Evolutionary conservation across 2,888 invertebrate genomes (phyloP).

Genomic region (Napeogenes sylphis): DNA sequence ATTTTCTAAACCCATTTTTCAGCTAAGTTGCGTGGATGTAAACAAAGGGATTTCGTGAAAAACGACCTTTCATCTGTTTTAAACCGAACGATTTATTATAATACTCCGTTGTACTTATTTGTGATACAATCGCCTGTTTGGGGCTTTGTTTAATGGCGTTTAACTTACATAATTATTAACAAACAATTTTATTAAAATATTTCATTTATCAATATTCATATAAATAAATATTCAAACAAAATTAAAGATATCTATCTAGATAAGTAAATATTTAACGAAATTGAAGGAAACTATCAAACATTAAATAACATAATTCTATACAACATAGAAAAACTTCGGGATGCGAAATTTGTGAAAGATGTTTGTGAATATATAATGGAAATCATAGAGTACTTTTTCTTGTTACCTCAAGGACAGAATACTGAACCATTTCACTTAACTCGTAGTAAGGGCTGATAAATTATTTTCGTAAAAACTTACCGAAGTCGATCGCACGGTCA

Average conservation of each 20-base stretch:
- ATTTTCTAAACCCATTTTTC: slow-evolving; percentile 32
- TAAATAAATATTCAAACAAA: no score
- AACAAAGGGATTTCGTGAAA: slow-evolving; percentile 37
- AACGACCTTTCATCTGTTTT: slow-evolving; percentile 38
- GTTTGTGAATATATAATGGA: background rate
- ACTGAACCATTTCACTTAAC: slow-evolving; percentile 18
- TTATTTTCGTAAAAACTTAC: slow-evolving; percentile 27
- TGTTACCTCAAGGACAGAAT: slow-evolving; percentile 7
- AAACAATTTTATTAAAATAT: background rate
- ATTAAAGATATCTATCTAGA: no score
- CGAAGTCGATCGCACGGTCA: slow-evolving; percentile 31
- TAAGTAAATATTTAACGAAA: no score
- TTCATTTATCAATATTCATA: background rate
- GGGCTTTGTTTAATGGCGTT: slow-evolving; percentile 14
- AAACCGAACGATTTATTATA: slow-evolving; percentile 37
- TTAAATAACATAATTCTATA: no score
- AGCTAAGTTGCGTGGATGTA: slow-evolving; percentile 35
- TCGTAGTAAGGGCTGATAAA: slow-evolving; percentile 25
- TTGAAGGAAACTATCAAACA: no score
- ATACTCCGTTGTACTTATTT: slow-evolving; percentile 22
- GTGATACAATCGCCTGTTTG: slow-evolving; percentile 18
- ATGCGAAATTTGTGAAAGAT: no score
- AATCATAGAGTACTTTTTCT: background rate
- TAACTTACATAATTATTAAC: slow-evolving; percentile 8
- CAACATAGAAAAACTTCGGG: no score